Base-by-base conservation (phyloP, 1,140 invertebrate species). In the Drosophila hydei region DNA sequence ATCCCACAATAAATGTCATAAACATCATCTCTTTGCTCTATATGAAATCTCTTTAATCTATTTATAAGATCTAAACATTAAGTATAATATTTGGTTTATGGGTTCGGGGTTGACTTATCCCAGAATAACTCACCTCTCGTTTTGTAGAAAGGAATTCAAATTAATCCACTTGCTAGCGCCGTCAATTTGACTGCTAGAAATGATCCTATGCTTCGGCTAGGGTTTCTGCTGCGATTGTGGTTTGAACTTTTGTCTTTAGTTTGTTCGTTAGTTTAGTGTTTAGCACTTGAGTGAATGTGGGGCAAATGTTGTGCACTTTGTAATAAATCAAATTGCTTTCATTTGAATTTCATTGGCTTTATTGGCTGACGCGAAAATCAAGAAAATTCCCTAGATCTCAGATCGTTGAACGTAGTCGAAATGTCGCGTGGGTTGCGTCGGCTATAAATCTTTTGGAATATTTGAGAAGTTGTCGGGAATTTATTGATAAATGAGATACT, bases 161-260 rank as follows among this genome's bases (percentile, higher is more conserved):
- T 81, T 85, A 85, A 85, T 85, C 81, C 81, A 85, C 81, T 72
- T 75, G 74, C 58, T 75, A 55, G 72, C 58, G 74, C 65, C 75
- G 78, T 68, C 42, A 64, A 81, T 56, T 61, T 63, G 79, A 72
- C 69, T 54, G 33, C 65, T 61, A 61, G 58, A 62, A 61, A 61
- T 36, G 43, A 16, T 51, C 9, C 25, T 11, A 8, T 50, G 47
- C 23, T 50, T n/a, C 47, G 7, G 27, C 1, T 25, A 9, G 4
- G 47, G n/a, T 23, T 38, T 33, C 3, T 3, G 19, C 12, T 11
- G 16, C 27, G 27, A 19, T 45, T 30, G 30, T 8, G 45, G 33
- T 60, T 69, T 77, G 60, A 45, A 70, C 77, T 67, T 47, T 42
- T 33, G 43, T 45, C 23, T 38, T 65, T 63, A 38, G 45, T 59